Base-by-base conservation (phyloP, 2,888 invertebrate genomes). In the Drosophila picticornis region DNA sequence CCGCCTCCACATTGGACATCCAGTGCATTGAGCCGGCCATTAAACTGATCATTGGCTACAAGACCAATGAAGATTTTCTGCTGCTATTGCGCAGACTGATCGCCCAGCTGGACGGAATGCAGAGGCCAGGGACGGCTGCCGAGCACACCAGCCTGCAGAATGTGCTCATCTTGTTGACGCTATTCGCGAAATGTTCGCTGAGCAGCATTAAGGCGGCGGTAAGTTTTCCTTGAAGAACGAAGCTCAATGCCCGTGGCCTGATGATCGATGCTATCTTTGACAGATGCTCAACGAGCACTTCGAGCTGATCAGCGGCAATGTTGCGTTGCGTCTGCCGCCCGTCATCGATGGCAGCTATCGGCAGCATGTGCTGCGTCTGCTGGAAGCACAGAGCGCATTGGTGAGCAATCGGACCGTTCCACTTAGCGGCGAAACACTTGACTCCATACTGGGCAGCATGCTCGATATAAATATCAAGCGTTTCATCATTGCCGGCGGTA, bases 281-380 rank as follows among this genome's bases (percentile, higher is more conserved):
- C 59, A 93, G 93, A 92, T 93, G 70, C 92, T 93, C 46, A 93
- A 91, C 65, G 92, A 93, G 38, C 87, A 92, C 53, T 93, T 93
- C 61, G 91, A 92, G 63, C 69, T 89, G n/a, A 90, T 93, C n/a
- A 87, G 79, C 6, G 83, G 88, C 4, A 81, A 83, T 29, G 89
- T 91, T 0, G 78, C 80, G 0, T 38, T 90, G 31, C 90, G 90
- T 11, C 75, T 93, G 32, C 64, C 75, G 4, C 81, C 77, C 43
- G 58, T 74, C 76, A 55, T 63, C 66, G 87, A 57, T 68, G 19
- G 68, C 22, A 34, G 10, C 6, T 75, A 77, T 27, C 32, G 59
- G 52, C 79, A 58, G 10, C 84, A 84, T 34, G 72, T 88, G 27
- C 31, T 89, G 11, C 80, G 84, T 4, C 56, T 93, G 32, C 68